These are phyloP conservation scores for Aurelia coerulea DNA, from an alignment of 30 jellyfish, hydroid and myxozoan species.

Conservation along the genomic window DNA sequence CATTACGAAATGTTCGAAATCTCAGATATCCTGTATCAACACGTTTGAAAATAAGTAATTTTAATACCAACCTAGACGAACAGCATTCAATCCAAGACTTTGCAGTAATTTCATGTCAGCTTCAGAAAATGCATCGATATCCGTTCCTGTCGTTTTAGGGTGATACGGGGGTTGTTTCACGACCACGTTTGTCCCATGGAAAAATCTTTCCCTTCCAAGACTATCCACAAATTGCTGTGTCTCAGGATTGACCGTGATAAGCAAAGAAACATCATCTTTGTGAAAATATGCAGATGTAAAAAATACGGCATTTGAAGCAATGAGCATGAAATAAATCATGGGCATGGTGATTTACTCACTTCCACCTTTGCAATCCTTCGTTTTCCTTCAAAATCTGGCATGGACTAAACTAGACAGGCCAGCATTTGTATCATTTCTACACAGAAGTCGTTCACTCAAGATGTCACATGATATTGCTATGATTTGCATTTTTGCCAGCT, in stretches of 20 bases:
- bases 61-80: conserved; percentile 73
- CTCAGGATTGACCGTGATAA: conserved; percentile 84
- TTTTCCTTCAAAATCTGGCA: too few relatives aligned
- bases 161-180: conserved; percentile 88
- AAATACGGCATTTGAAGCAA: neutral
- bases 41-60: too few relatives aligned
- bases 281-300: neutral
- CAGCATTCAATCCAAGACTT: conserved; percentile 81
- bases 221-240: conserved; percentile 81
- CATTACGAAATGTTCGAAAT: too few relatives aligned
- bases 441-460: too few relatives aligned
- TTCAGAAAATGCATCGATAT: conserved; percentile 80
- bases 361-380: too few relatives aligned
- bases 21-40: too few relatives aligned
- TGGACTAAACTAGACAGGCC: too few relatives aligned
- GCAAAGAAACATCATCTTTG: conserved; percentile 57
- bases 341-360: too few relatives aligned
- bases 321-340: neutral
- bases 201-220: conserved; percentile 86
- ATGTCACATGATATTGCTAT: too few relatives aligned
- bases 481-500: too few relatives aligned
- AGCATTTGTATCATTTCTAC: too few relatives aligned
- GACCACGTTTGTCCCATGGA: conserved; percentile 96
- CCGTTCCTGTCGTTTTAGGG: conserved; percentile 81
- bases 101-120: conserved; percentile 84